phyloP scores from a whole-genome alignment of 1,140 invertebrate genomes.

The Gonatopus flavifemur region DNA sequence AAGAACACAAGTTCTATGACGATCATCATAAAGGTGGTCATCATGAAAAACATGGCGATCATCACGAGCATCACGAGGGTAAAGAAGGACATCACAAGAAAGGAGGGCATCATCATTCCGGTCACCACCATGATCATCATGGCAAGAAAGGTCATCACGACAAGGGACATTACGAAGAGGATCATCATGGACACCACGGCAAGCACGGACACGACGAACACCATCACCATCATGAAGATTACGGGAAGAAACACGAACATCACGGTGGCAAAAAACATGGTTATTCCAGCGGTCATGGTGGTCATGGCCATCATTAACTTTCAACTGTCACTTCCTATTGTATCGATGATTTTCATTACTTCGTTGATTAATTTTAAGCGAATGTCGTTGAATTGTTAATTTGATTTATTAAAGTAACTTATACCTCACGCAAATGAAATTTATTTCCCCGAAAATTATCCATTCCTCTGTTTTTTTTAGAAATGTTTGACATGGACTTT shows the following conservation, averaged over 20 bases:
- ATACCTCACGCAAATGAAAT: no score
- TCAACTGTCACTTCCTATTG: no score
- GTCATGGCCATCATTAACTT: no score
- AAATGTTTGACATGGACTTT: no score
- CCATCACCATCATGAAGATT: slow-evolving; percentile 64
- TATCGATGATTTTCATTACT: no score
- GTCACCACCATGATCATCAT: slow-evolving; percentile 69
- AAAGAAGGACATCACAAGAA: slow-evolving; percentile 74
- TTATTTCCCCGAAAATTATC: no score
- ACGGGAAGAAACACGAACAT: slow-evolving; percentile 70
- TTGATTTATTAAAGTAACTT: no score
- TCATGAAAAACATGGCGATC: slow-evolving; percentile 68
- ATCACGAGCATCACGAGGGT: slow-evolving; percentile 69
- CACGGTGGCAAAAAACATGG: slow-evolving; percentile 66
- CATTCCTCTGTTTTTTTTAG: no score
- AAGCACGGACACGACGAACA: slow-evolving; percentile 70
- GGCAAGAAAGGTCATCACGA: slow-evolving; percentile 74
- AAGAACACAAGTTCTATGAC: slow-evolving; percentile 82
- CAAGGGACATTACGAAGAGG: slow-evolving; percentile 76
- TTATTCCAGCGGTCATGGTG: no score
- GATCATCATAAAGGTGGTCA: slow-evolving; percentile 77
- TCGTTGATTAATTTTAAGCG: no score
- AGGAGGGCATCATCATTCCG: slow-evolving; percentile 70
- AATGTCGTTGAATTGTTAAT: no score
- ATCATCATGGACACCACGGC: slow-evolving; percentile 74